Conservation (phyloP, 2,113 vertebrate species). For the Cacatua alba region DNA sequence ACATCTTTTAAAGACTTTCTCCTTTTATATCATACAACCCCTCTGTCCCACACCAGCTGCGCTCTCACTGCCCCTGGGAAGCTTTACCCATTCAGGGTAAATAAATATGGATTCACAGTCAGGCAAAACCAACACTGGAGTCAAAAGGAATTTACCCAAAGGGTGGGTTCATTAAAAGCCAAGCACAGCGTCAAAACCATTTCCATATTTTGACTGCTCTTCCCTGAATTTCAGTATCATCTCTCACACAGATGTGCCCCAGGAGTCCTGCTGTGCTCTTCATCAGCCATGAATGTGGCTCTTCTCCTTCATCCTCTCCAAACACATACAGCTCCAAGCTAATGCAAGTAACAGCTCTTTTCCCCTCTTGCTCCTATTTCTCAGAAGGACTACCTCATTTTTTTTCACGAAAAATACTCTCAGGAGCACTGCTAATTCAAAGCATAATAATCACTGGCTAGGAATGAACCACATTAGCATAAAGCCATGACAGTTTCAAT, state of each 20-base stretch:
- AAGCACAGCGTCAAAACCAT: background rate
- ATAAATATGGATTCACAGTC: background rate
- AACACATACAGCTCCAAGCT: background rate
- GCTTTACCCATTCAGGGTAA: background rate
- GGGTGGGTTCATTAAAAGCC: background rate
- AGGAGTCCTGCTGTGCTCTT: background rate
- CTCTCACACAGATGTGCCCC: background rate
- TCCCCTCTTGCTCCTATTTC: background rate
- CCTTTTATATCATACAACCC: background rate
- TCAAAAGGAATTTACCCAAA: slow-evolving; percentile 28
- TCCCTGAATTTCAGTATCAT: background rate
- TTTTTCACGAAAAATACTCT: background rate
- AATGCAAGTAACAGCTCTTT: background rate
- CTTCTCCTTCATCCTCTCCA: background rate
- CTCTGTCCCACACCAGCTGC: background rate
- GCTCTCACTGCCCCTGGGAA: background rate
- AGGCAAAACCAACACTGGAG: background rate
- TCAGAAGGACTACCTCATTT: background rate
- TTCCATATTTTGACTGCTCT: background rate
- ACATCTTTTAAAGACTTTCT: background rate
- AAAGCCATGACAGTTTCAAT: background rate
- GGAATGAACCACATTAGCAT: slow-evolving; percentile 6
- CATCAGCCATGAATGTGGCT: background rate
- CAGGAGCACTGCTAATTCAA: slow-evolving; percentile 28
- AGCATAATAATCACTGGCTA: slow-evolving; percentile 29